Conservation (phyloP, 2,797 vertebrate species). For the Kryptopterus vitreolus region DNA sequence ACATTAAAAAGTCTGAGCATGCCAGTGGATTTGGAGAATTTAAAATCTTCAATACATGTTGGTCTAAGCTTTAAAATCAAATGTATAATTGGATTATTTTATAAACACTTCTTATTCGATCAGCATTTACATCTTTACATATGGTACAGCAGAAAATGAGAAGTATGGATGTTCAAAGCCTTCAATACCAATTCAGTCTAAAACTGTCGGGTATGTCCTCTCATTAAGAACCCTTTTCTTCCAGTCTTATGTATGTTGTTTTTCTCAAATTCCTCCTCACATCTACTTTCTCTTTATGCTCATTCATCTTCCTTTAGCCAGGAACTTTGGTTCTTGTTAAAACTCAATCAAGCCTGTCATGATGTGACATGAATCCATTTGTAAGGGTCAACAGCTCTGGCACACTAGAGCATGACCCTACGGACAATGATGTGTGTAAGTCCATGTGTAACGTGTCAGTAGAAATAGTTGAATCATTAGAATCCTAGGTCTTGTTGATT, state of each 20-base stretch:
- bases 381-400: conserved; percentile 73
- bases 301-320: conserved; percentile 63
- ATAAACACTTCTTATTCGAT: neutral
- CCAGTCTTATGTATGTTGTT: conserved; percentile 46
- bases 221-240: conserved; percentile 49
- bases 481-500: conserved; percentile 65
- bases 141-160: conserved; percentile 20
- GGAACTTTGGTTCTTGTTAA: conserved; percentile 66
- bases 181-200: conserved; percentile 57
- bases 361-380: conserved; percentile 70
- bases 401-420: conserved; percentile 65
- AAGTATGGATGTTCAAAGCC: conserved; percentile 34
- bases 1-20: neutral
- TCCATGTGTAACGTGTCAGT: conserved; percentile 34
- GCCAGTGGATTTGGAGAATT: neutral
- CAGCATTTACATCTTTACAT: neutral
- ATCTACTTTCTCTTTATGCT: conserved; percentile 60
- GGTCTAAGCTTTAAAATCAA: neutral
- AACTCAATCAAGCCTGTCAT: conserved; percentile 66
- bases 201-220: conserved; percentile 45
- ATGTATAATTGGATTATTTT: neutral
- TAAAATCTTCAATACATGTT: neutral
- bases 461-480: conserved; percentile 66
- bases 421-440: conserved; percentile 59
- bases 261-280: conserved; percentile 50